Conservation (phyloP, 2,888 invertebrate genomes). For the Blera fallax region DNA sequence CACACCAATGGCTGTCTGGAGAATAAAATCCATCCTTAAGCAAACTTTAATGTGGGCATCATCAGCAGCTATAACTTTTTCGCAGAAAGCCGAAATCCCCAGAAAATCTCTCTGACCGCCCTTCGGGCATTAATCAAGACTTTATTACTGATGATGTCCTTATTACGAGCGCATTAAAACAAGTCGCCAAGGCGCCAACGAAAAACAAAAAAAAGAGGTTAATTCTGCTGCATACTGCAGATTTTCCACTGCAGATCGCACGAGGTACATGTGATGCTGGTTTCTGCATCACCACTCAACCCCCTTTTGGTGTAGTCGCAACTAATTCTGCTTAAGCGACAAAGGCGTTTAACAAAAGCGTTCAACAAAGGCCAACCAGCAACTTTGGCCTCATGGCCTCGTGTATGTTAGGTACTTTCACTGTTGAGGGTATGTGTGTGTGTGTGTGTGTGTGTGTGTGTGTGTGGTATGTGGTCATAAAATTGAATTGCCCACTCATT, state of each 20-base stretch:
- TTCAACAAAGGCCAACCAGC: slow-evolving; percentile 44
- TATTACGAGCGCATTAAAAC: slow-evolving; percentile 49
- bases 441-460: neutral
- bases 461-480: slow-evolving; percentile 32
- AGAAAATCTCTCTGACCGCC: slow-evolving; percentile 24
- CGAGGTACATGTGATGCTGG: slow-evolving; percentile 25
- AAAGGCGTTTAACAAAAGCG: slow-evolving; percentile 63
- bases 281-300: neutral
- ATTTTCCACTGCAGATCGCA: slow-evolving; percentile 42
- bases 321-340: slow-evolving; percentile 66
- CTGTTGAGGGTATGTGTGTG: neutral
- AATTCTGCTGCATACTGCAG: slow-evolving; percentile 54
- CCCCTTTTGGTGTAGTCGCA: slow-evolving; percentile 31
- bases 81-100: neutral
- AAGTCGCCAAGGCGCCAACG: slow-evolving; percentile 13
- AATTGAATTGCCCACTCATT: slow-evolving; percentile 66
- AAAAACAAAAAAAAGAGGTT: slow-evolving; percentile 2
- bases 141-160: slow-evolving; percentile 63
- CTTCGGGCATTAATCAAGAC: slow-evolving; percentile 51
- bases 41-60: slow-evolving; percentile 49
- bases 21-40: slow-evolving; percentile 1
- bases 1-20: neutral
- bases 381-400: slow-evolving; percentile 49
- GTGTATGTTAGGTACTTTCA: slow-evolving; percentile 18
- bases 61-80: neutral